These are phyloP conservation scores for Kryptopterus vitreolus DNA, from an alignment of 2,797 vertebrate species.

Conservation along the genomic window DNA sequence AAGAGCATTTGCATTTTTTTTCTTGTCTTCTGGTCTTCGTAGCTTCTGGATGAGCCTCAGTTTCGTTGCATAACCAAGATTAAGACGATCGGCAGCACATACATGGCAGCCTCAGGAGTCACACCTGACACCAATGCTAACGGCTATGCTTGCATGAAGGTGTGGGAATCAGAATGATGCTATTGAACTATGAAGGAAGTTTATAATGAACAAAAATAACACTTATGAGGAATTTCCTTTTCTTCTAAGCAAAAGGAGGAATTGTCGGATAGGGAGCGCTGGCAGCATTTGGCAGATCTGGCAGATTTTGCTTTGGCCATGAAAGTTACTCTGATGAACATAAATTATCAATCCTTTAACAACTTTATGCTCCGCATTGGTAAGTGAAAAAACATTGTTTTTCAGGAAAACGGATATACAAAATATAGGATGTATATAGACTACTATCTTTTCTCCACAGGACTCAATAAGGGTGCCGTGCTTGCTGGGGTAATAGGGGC, in stretches of 20 bases:
- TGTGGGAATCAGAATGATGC: constrained; percentile 53
- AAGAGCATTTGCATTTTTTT: neutral
- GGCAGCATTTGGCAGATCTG: constrained; percentile 92
- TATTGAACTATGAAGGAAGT: neutral
- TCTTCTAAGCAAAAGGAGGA: constrained; percentile 77
- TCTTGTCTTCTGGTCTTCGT: constrained; percentile 23
- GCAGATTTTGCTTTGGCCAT: constrained; percentile 93
- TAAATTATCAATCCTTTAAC: constrained; percentile 98
- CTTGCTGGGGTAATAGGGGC: constrained; percentile 94
- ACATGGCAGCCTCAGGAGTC: constrained; percentile 95
- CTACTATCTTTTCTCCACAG: constrained; percentile 62
- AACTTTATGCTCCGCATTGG: constrained; percentile 99
- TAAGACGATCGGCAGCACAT: constrained; percentile 97
- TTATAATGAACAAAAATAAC: neutral
- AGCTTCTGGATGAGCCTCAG: constrained; percentile 92
- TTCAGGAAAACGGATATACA: neutral
- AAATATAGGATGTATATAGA: neutral
- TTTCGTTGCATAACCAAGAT: constrained; percentile 97
- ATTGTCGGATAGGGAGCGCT: constrained; percentile 85
- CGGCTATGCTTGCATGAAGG: constrained; percentile 82
- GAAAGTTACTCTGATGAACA: constrained; percentile 95
- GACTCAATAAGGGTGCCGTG: constrained; percentile 92
- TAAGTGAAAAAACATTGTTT: constrained; percentile 62
- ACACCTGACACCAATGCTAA: constrained; percentile 84
- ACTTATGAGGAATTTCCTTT: neutral